These are phyloP conservation scores for Julus scandinavius DNA, from an alignment of 2,888 invertebrate species.

Conservation along the genomic window DNA sequence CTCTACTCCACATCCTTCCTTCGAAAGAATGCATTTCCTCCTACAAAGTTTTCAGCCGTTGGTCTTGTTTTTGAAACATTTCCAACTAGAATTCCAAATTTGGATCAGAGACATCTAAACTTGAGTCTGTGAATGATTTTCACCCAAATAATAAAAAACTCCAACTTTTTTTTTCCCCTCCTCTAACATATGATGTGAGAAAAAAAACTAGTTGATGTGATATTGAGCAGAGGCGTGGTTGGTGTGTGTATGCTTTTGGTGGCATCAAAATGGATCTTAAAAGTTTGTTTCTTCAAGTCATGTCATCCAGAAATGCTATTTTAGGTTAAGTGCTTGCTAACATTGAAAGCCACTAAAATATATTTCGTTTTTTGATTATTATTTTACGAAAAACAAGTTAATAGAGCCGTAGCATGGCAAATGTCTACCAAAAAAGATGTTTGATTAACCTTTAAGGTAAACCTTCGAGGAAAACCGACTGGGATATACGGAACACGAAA, in stretches of 20 bases:
- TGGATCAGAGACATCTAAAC: background rate
- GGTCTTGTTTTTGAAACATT: constrained; percentile 17
- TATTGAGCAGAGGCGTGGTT: background rate
- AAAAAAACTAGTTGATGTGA: background rate
- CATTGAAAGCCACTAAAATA: background rate
- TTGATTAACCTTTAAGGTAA: background rate
- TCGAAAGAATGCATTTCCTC: background rate
- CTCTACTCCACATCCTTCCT: background rate
- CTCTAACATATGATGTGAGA: too few relatives aligned
- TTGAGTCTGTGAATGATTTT: background rate
- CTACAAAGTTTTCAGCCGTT: background rate
- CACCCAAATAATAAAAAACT: background rate
- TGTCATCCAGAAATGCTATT: background rate
- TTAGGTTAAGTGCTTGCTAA: background rate
- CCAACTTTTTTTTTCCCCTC: too few relatives aligned
- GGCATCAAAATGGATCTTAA: background rate
- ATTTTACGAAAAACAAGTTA: background rate
- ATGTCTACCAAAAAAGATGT: background rate
- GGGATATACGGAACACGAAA: too few relatives aligned
- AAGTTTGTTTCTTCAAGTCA: background rate
- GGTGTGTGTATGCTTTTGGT: background rate
- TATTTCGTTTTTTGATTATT: background rate
- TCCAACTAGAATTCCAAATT: background rate
- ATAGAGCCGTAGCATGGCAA: background rate
- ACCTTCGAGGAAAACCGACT: background rate